Conservation (phyloP, 2,113 vertebrate species). For the Colaptes auratus region DNA sequence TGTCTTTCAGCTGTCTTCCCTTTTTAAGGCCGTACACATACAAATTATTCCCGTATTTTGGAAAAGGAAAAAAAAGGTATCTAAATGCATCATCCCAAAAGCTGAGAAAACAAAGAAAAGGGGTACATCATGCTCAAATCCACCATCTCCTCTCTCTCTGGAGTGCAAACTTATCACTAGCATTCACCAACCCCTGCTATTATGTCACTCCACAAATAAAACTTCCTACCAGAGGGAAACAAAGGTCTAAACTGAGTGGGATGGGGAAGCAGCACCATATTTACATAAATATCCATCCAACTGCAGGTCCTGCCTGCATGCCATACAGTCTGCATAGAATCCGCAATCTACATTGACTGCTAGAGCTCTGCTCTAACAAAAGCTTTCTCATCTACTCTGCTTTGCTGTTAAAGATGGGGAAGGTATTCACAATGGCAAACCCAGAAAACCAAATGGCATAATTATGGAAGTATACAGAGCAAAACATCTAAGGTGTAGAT, state of each 20-base stretch:
- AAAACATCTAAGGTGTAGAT: neutral
- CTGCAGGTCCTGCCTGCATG: neutral
- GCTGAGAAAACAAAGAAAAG: neutral
- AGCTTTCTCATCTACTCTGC: neutral
- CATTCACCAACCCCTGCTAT: neutral
- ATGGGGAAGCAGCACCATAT: neutral
- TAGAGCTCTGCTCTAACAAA: neutral
- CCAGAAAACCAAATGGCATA: neutral
- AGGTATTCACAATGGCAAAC: neutral
- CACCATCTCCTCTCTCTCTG: neutral
- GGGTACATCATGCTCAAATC: neutral
- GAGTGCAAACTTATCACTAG: neutral
- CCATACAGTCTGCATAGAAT: neutral
- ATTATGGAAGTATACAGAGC: neutral
- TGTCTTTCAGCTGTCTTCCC: neutral
- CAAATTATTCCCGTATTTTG: neutral
- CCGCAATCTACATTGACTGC: neutral
- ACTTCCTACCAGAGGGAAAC: neutral
- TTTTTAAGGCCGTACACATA: neutral
- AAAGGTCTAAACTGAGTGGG: neutral
- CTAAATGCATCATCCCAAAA: neutral
- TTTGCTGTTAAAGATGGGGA: neutral
- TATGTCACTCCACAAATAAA: neutral
- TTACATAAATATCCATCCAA: neutral
- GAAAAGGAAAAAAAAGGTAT: rapidly evolving